Evolutionary conservation across 2,888 invertebrate species (phyloP).

Genomic region (Operophtera brumata): DNA sequence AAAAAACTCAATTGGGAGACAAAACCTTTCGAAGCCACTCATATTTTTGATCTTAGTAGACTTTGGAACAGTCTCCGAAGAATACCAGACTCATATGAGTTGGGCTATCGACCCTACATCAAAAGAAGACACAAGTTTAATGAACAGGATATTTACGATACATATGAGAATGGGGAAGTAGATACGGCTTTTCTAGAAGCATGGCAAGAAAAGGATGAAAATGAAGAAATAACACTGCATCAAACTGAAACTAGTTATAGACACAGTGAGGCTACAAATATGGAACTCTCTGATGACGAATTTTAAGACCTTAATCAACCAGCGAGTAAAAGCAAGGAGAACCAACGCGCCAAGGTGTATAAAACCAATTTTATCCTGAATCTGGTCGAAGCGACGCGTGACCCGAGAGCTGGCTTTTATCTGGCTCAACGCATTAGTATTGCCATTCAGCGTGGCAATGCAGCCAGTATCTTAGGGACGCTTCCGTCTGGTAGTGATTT

Average conservation of each 20-base stretch:
- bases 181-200: constrained; percentile 60
- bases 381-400: no score
- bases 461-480: no score
- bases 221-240: constrained; percentile 28
- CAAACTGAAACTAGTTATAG: constrained; percentile 3
- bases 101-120: constrained; percentile 36
- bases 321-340: no score
- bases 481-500: no score
- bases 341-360: no score
- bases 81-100: constrained; percentile 50
- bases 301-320: constrained; percentile 13
- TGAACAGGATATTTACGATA: constrained; percentile 56
- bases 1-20: constrained; percentile 42
- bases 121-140: constrained; percentile 38
- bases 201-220: constrained; percentile 47
- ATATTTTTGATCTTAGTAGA: constrained; percentile 49
- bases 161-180: constrained; percentile 57
- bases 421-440: no score
- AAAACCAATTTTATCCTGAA: no score
- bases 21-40: constrained; percentile 53
- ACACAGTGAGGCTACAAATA: not conserved
- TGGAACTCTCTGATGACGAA: constrained; percentile 19
- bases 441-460: no score
- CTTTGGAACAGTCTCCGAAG: constrained; percentile 55
- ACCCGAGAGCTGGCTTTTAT: no score